Evolutionary conservation across 1,140 invertebrate genomes (phyloP), one percentile per base, ranked within the genome.

Genomic region (Patella vulgata): DNA sequence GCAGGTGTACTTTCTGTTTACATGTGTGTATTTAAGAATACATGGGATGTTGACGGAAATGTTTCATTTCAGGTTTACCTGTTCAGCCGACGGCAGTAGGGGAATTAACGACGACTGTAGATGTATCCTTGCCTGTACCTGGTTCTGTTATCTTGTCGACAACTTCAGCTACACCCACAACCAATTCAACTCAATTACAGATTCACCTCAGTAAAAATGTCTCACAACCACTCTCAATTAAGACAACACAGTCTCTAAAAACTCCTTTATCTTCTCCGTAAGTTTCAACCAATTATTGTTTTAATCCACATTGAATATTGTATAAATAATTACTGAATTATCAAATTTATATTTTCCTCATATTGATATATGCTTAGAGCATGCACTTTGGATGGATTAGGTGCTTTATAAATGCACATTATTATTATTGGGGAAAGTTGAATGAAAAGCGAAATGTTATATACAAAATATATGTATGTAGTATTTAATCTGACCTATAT

Each of bases 151-250:
- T 48, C 14, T 51, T 56, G 30, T 58, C 70, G 21, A 23, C 40
- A 12, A 44, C 60, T 21, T 59, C 63, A 33, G 51, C 61, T 2
- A 47, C 60, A 19, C 57, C 56, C 25, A 57, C 66, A 44, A 28
- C 67, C 12, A 42, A 48, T n/a, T 63, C 69, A n/a, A 54, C 71
- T 42, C 71, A 70, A 31, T 51, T 73, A 27, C 71, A 73, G 44
- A 62, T 66, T 39, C 68, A 73, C 46, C 65, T 64, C 6, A 23
- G 48, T 12, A 28, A 19, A 5, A 33, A 40, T 21, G 23, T 27
- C n/a, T 1, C 47, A 5, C 23, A 48, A 21, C 31, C 23, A n/a
- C 17, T 54, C 12, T 23, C 31, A 3, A 40, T 30, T 40, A 21
- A 36, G 40, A 54, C 36, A n/a, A 54, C 52, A n/a, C 52, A 54